Base-by-base conservation (phyloP, 1,140 invertebrate genomes). In the Habropoda laboriosa region DNA sequence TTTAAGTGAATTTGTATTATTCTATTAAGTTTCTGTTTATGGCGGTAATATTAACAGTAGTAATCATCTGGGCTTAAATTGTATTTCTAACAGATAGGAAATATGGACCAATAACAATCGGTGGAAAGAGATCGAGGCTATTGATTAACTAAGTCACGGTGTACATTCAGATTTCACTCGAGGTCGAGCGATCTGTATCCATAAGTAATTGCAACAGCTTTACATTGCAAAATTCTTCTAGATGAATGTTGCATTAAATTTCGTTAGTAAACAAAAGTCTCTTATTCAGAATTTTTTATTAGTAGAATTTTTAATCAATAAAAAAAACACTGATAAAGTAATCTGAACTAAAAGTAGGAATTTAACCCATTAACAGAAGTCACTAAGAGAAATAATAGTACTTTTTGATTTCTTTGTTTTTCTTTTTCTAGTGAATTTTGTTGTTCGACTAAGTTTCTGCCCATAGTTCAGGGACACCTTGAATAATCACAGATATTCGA, bases 101-200 rank as follows among this genome's bases (percentile, higher is more conserved):
- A 24, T n/a, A 18, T 35, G 4, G 6, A 6, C 12, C 0, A 42
- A 0, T 18, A 42, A 42, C 6, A 1, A 55, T 42, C 16, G 21
- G n/a, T 38, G 12, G 8, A 42, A 42, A 63, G 18, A 63, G 42
- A 66, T 66, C 35, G 21, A 66, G 60, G 6, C 12, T 58, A 35
- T 60, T 30, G n/a, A 40, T 74, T n/a, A 53, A 30, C 18, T 47
- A 40, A 68, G 70, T 47, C 35, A 64, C 13, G 24, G 24, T 13
- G 6, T 53, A 40, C 6, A 49, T 30, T 53, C 16, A 74, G 10
- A 74, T 64, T 53, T 27, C n/a, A 21, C n/a, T 57, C 7, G 51
- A 63, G 18, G 45, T 30, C 24, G 18, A 16, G 10, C 30, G 2
- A 21, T 60, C 30, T 6, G 40, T 58, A 42, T 71, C 13, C n/a